A percentile compares a stretch with the other conserved stretches of the same genome.
Evolutionary conservation across 2,797 vertebrate species (phyloP).

Genomic region (Schizopygopsis pylzovi): DNA sequence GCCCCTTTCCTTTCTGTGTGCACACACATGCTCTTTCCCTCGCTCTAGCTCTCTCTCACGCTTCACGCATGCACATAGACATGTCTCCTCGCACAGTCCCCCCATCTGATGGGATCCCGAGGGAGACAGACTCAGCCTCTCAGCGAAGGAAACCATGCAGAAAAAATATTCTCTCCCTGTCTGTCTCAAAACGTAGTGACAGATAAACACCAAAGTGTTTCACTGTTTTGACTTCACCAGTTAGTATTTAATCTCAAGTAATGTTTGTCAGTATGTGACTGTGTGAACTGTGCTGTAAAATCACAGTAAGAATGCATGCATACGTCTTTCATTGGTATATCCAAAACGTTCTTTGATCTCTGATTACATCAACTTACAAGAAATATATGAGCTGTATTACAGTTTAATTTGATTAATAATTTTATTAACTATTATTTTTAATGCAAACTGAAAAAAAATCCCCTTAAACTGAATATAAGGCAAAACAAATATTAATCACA

Average conservation of each 20-base stretch:
- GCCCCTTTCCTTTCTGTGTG: slow-evolving; percentile 56
- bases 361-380: neutral
- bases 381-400: neutral
- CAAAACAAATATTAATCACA: neutral
- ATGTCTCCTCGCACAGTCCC: slow-evolving; percentile 68
- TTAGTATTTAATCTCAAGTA: neutral
- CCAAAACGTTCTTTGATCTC: neutral
- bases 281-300: neutral
- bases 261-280: neutral
- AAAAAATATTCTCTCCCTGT: slow-evolving; percentile 70
- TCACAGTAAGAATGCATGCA: neutral
- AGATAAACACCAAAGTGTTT: slow-evolving; percentile 72
- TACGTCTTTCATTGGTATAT: neutral
- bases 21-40: slow-evolving; percentile 52
- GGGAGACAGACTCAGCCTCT: slow-evolving; percentile 67
- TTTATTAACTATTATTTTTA: neutral
- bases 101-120: slow-evolving; percentile 78
- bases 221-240: slow-evolving; percentile 18
- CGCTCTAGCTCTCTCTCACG: slow-evolving; percentile 47
- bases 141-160: slow-evolving; percentile 74
- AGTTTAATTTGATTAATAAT: neutral
- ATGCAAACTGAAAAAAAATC: neutral
- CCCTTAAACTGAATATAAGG: neutral
- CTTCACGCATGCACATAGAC: slow-evolving; percentile 57
- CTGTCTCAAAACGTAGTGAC: slow-evolving; percentile 63